Base-by-base conservation (phyloP, 2,888 invertebrate species). In the Tetragnatha montana region DNA sequence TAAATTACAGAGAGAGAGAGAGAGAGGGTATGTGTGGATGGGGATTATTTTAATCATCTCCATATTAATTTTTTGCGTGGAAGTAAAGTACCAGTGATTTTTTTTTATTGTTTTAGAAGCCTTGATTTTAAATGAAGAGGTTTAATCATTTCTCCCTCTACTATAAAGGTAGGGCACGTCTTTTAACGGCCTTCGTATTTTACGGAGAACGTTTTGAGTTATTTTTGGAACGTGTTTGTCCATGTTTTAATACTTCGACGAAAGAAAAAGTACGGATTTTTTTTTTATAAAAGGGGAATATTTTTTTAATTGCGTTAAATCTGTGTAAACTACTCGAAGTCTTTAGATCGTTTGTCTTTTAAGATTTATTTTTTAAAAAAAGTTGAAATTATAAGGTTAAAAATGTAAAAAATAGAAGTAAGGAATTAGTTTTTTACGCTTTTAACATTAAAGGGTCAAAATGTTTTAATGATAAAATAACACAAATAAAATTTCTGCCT, bases 1-100 rank as follows among this genome's bases (percentile, higher is more conserved):
- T 86, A 86, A 86, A 86, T 86, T 86, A 80, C 68, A 51, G 68
- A 86, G 68, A 21, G 50, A 21, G 60, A 86, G 68, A 21, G 69
- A 21, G 60, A n/a, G n/a, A n/a, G n/a, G n/a, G n/a, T n/a, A n/a
- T n/a, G n/a, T 6, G 47, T 8, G 60, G 75, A 75, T 19, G 80
- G 80, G 71, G 86, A 86, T 86, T 86, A 86, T 68, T 86, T 80
- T 86, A 86, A 86, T 86, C 86, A 86, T 86, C 86, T 79, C 60
- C 86, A 80, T 80, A 86, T 86, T 80, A 86, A 80, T 86, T 80
- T 85, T 86, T 86, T 35, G 19, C 19, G 19, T 14, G 71, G 19
- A 51, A 76, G 71, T 71, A 50, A 78, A 78, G 78, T 82, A 21
- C 50, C 14, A 22, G 14, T 47, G 7, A n/a, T 79, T 86, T 86